Evolutionary conservation across 2,113 vertebrate genomes (phyloP).

Genomic region (Silurus glanis): DNA sequence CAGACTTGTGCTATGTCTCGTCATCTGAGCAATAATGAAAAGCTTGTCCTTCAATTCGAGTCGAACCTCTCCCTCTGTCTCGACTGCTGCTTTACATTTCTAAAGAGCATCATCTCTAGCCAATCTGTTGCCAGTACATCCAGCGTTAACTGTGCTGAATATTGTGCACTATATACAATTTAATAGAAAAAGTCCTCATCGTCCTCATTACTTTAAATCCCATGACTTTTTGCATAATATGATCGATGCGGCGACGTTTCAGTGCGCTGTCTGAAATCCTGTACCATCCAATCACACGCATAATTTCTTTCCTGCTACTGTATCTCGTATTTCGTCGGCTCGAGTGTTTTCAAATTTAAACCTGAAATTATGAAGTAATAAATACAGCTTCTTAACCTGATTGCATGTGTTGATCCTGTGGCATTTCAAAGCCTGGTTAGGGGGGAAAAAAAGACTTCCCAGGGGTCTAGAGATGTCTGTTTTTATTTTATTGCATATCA

Average conservation of each 20-base stretch:
- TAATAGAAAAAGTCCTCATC: slow-evolving; percentile 23
- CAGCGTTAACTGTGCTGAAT: slow-evolving; percentile 34
- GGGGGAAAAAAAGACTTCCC: not conserved
- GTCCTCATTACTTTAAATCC: slow-evolving; percentile 33
- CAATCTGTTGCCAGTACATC: not conserved
- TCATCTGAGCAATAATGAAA: slow-evolving; percentile 48
- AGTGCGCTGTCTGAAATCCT: not conserved
- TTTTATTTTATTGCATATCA: slow-evolving; percentile 12
- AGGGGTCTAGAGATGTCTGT: slow-evolving; percentile 11
- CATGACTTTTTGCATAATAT: slow-evolving; percentile 1
- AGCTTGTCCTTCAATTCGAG: slow-evolving; percentile 30
- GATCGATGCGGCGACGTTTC: not conserved
- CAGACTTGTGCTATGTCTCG: slow-evolving; percentile 23
- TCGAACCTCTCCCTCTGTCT: not conserved
- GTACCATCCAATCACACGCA: not conserved
- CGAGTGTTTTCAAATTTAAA: slow-evolving; percentile 33
- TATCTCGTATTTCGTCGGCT: slow-evolving; percentile 4
- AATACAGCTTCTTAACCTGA: slow-evolving; percentile 38
- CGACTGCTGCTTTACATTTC: slow-evolving; percentile 24
- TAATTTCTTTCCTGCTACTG: slow-evolving; percentile 34
- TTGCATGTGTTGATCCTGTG: slow-evolving; percentile 28
- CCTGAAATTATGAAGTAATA: slow-evolving; percentile 39
- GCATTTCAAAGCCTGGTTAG: slow-evolving; percentile 6
- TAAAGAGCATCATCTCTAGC: slow-evolving; percentile 4
- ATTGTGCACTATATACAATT: slow-evolving; percentile 34